These are phyloP conservation scores for Orientallactaga bullata DNA, from an alignment of 2,113 vertebrate genomes.

Conservation along the genomic window DNA sequence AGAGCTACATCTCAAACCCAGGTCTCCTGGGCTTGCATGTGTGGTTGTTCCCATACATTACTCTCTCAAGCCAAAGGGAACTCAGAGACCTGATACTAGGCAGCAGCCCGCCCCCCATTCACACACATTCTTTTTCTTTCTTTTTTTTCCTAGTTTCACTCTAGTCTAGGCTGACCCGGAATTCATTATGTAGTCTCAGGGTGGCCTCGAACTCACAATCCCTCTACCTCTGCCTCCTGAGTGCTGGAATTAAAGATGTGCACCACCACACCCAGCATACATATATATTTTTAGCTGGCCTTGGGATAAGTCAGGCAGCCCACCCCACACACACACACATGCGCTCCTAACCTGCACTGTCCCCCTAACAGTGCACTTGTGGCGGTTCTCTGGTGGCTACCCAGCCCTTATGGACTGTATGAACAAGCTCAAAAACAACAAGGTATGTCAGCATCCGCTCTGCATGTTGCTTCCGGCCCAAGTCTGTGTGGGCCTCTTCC, in stretches of 20 bases:
- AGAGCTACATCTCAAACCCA: not conserved
- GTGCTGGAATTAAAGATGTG: too few relatives aligned
- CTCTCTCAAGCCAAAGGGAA: not conserved
- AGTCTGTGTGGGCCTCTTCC: not conserved
- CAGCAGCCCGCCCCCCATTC: not conserved
- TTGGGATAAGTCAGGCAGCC: not conserved
- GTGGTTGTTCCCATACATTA: not conserved
- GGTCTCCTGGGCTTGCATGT: not conserved
- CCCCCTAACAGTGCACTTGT: conserved; percentile 93
- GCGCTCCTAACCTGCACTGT: not conserved
- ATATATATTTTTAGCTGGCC: not conserved
- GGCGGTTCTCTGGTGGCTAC: conserved; percentile 96
- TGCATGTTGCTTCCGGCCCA: not conserved
- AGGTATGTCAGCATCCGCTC: conserved; percentile 84
- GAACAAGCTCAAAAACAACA: conserved; percentile 92
- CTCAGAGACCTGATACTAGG: not conserved
- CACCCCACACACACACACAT: too few relatives aligned
- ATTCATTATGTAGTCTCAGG: too few relatives aligned
- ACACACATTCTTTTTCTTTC: too few relatives aligned
- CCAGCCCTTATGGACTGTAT: conserved; percentile 95
- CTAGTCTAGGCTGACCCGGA: too few relatives aligned
- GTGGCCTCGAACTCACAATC: too few relatives aligned
- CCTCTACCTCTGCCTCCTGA: too few relatives aligned
- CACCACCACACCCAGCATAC: not conserved
- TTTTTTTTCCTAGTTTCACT: too few relatives aligned